A percentile compares a stretch with the other conserved stretches of the same genome.
Conservation (phyloP, 2,888 invertebrate species). For the Zaprionus lineosus region DNA sequence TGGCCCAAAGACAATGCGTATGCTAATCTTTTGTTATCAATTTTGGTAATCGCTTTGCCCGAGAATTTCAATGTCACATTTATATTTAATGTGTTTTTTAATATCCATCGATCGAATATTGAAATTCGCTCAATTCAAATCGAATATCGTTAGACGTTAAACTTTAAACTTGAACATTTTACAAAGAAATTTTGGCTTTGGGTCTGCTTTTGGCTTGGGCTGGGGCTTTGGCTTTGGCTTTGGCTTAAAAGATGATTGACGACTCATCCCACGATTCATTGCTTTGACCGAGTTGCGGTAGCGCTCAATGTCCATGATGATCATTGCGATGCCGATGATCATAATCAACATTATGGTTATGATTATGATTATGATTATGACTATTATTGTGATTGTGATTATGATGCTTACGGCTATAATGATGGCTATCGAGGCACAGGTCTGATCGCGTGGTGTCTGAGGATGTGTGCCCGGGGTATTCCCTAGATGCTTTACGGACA, state of each 20-base stretch:
- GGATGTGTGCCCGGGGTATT: constrained; percentile 26
- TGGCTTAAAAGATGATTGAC: constrained; percentile 41
- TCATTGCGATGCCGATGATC: constrained; percentile 2
- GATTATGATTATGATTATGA: too few species aligned
- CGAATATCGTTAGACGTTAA: too few species aligned
- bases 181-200: constrained; percentile 22
- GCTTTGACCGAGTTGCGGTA: constrained; percentile 47
- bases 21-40: constrained; percentile 25
- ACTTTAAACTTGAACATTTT: not conserved
- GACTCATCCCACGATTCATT: constrained; percentile 34
- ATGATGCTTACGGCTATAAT: not conserved
- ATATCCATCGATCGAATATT: constrained; percentile 13
- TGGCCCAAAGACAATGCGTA: constrained; percentile 14
- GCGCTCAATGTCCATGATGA: constrained; percentile 18
- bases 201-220: too few species aligned
- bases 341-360: constrained; percentile 7
- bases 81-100: constrained; percentile 2
- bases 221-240: too few species aligned
- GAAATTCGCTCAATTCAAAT: constrained; percentile 21
- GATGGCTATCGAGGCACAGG: not conserved
- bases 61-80: constrained; percentile 15
- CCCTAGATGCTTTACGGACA: constrained; percentile 37
- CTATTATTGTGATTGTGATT: not conserved
- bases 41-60: constrained; percentile 4
- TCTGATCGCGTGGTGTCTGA: constrained; percentile 7